Base-by-base conservation (phyloP, 2,113 vertebrate genomes). In the Prunella fulvescens region DNA sequence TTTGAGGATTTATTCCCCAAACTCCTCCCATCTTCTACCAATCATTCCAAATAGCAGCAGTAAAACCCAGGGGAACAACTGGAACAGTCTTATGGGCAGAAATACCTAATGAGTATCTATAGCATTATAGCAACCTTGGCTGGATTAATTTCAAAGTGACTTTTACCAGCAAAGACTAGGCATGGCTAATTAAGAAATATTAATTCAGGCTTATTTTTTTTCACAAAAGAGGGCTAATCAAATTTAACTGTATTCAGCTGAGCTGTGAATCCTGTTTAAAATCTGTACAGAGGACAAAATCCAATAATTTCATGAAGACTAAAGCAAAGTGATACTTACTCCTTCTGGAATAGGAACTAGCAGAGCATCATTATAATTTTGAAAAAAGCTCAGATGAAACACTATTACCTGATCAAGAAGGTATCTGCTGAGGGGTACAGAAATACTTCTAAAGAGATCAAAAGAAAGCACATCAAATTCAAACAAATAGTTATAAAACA, bases 161-260 rank as follows among this genome's bases (percentile, higher is more conserved):
- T 96, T 92, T 82, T 85, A 82, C 81, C 84, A 88, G 84, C 70
- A 81, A 95, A 66, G 44, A 71, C 81, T 74, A 85, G 58, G 20
- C 51, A 86, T 16, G 17, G 44, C 44, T 95, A 96, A 96, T 95
- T 93, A 95, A 90, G 74, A 95, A 91, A 87, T 85, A 82, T 81
- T 85, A 87, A 87, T 81, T 91, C 84, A 81, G 22, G 56, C 26
- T 90, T 85, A 77, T 89, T 81, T 80, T 79, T 79, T 88, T 78
- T 77, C 58, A 92, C 54, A 84, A 80, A 79, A 64, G 77, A 78
- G 25, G 4, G 28, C 37, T 78, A 90, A 90, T 48, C 19, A 90
- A 95, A 94, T 86, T 65, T 53, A 90, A 29, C 62, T 76, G 26
- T 48, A 73, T 93, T 93, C 48, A 88, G 23, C 26, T 79, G 48